Evolutionary conservation across 2,113 vertebrate genomes (phyloP).

Genomic region (Bettongia penicillata): DNA sequence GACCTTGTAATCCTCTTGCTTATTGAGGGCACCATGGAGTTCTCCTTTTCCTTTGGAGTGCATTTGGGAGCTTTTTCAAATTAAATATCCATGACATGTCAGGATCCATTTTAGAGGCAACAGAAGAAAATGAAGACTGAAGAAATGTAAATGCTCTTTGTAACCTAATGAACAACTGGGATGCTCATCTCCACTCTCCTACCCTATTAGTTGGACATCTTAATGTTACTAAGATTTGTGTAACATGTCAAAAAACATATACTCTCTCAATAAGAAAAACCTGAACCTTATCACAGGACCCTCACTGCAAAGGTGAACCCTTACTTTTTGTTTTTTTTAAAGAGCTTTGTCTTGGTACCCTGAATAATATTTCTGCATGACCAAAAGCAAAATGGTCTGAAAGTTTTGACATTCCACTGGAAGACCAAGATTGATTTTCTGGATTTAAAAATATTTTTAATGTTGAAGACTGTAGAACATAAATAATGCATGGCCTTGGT

Average conservation of each 20-base stretch:
- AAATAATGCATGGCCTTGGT: neutral
- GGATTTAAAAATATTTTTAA: neutral
- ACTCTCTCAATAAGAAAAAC: neutral
- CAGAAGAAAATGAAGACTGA: neutral
- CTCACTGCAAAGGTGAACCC: neutral
- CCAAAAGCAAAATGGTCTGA: neutral
- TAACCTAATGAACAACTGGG: neutral
- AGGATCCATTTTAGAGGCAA: neutral
- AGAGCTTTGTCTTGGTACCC: neutral
- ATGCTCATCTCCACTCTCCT: neutral
- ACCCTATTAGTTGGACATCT: neutral
- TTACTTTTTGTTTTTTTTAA: neutral
- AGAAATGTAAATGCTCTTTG: neutral
- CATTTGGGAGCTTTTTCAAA: conserved; percentile 17
- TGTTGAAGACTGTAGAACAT: neutral
- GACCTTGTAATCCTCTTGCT: conserved; percentile 32
- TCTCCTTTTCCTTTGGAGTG: neutral
- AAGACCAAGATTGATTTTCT: neutral
- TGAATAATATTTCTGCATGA: neutral
- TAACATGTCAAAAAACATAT: neutral
- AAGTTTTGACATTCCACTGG: neutral
- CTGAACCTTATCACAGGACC: neutral
- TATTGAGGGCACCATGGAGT: conserved; percentile 20
- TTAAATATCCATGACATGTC: neutral
- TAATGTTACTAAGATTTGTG: neutral